Base-by-base conservation (phyloP, 2,113 vertebrate species). In the Leptobrachium leishanense region DNA sequence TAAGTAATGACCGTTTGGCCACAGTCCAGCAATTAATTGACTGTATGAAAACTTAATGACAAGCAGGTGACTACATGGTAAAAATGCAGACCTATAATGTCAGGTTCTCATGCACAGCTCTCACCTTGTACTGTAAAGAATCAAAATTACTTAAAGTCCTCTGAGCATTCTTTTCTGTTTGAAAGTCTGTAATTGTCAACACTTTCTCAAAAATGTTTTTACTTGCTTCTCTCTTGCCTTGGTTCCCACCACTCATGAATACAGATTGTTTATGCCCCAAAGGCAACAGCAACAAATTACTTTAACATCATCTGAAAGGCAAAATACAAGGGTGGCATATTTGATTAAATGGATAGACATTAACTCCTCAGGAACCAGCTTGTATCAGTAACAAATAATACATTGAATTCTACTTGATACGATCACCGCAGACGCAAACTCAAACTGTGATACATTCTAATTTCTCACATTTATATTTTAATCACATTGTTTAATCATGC, bases 271-370 rank as follows among this genome's bases (percentile, higher is more conserved):
- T 74, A 74, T 74, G 78, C 72, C 78, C 78, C 78, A 80, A 74
- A 80, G 78, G 64, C 72, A 80, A 68, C 41, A 80, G 78, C 72
- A 80, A 80, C 78, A 80, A 80, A 80, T 80, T 80, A 80, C 78
- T 74, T 80, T 80, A 74, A 74, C 78, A 80, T 80, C 72, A 74
- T 80, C 78, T 68, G 78, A 80, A 80, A 80, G 78, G 78, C 78
- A 80, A 80, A 80, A 74, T 80, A 80, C 72, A 68, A 80, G 78
- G 65, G 71, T 74, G 71, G 65, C 41, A 80, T 73, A 74, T 68
- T 74, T 80, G 78, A 80, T 80, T 80, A 80, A 80, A 74, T 68
- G 20, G 78, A 66, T 59, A 43, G 43, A 42, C 2, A n/a, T 74
- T 80, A 80, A 80, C 78, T 68, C 72, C 7, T 80, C 3, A 15